Evolutionary conservation across 2,113 vertebrate genomes (phyloP), one percentile per base, ranked within the genome.

Genomic region (Festucalex cinctus): DNA sequence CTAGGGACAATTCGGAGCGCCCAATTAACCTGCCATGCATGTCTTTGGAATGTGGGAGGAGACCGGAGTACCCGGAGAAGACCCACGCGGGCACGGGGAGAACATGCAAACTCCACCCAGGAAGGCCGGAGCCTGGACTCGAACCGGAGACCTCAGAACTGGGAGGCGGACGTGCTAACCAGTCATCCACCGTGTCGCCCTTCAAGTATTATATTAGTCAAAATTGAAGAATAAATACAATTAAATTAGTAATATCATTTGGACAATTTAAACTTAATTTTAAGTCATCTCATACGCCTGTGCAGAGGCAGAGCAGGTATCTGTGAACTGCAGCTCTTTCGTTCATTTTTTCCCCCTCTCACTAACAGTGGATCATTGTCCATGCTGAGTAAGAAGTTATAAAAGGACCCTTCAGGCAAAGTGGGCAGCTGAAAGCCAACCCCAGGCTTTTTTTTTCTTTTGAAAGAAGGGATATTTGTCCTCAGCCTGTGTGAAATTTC

Each of bases 321-420:
- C 71, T 73, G 36, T 87, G 85, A 88, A 85, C 80, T 78, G 64
- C 35, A 71, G 72, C 76, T 63, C 59, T 28, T 57, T 62, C 51
- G 60, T 70, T 83, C 69, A 71, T 62, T 43, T 67, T 68, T 63
- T 36, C 35, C 8, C 14, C 44, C 48, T n/a, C 13, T 63, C 48
- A 16, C 71, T 77, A 67, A 90, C 84, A 90, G 84, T 61, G 70
- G 69, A 73, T 81, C 83, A 82, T 91, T 91, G 91, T 92, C 19
- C 36, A 69, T 24, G 20, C 35, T 78, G 60, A 76, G 76, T 81
- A 83, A 73, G 74, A 70, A 78, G 57, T 58, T 86, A 86, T 88
- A 88, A 91, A 63, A 61, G 72, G 87, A 73, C 77, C 80, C 72
- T 81, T 80, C 60, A 62, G 77, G 83, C 74, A 73, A 36, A 76